Percentiles rank a stretch among this genome's conserved stretches.
These are phyloP conservation scores for Chrysemys picta DNA, from an alignment of 2,113 vertebrate genomes.

Conservation along the genomic window DNA sequence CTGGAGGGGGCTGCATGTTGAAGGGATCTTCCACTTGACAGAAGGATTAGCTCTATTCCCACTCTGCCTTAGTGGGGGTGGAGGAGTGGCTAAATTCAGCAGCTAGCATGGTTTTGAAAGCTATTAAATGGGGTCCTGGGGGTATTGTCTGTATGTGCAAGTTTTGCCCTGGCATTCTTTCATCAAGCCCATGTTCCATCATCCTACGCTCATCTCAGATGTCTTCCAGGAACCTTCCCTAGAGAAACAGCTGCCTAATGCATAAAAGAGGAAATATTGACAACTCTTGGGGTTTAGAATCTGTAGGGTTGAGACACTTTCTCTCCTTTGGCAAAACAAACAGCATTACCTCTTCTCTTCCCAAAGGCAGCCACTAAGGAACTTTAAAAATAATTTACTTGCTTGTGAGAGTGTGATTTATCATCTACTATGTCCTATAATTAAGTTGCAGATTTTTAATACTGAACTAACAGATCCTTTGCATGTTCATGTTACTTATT, in stretches of 20 bases:
- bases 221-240: slow-evolving; percentile 76
- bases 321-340: slow-evolving; percentile 50
- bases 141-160: slow-evolving; percentile 36
- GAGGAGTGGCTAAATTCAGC: neutral
- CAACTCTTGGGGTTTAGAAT: slow-evolving; percentile 60
- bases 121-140: slow-evolving; percentile 13
- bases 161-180: slow-evolving; percentile 44
- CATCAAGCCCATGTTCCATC: slow-evolving; percentile 70
- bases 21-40: neutral
- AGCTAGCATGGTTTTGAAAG: slow-evolving; percentile 2
- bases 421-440: neutral
- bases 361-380: neutral
- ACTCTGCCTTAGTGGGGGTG: neutral
- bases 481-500: neutral
- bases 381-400: neutral
- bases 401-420: neutral
- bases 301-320: slow-evolving; percentile 47
- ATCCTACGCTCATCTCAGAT: slow-evolving; percentile 69
- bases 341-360: slow-evolving; percentile 45
- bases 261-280: slow-evolving; percentile 67
- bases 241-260: slow-evolving; percentile 74
- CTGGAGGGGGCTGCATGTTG: neutral
- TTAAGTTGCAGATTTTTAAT: rapidly evolving
- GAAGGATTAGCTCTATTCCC: slow-evolving; percentile 4
- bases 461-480: neutral